These are phyloP conservation scores for Andricus grossulariae DNA, from an alignment of 1,140 invertebrate species.

Conservation along the genomic window DNA sequence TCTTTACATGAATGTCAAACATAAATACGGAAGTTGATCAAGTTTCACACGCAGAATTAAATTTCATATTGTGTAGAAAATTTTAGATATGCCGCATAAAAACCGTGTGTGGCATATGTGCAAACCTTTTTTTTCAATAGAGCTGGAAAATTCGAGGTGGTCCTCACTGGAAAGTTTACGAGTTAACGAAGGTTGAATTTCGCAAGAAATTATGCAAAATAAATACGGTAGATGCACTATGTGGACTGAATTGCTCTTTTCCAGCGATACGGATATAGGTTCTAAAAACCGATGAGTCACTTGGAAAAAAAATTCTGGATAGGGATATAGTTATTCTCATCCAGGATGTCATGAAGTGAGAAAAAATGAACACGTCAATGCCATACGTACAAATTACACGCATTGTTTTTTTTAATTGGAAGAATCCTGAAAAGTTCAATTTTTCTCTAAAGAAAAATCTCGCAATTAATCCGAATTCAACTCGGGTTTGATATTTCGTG, in stretches of 20 bases:
- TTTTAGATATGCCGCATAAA: background rate
- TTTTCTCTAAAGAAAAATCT: too few species aligned
- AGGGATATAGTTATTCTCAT: too few species aligned
- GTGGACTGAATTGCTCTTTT: background rate
- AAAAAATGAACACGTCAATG: too few species aligned
- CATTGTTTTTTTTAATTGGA: too few species aligned
- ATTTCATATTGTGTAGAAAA: background rate
- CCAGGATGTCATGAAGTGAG: too few species aligned
- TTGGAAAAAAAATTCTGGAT: too few species aligned
- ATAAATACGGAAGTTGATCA: background rate
- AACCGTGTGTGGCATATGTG: background rate
- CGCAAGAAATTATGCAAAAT: slow-evolving; percentile 16
- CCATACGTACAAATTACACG: too few species aligned
- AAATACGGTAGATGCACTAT: background rate
- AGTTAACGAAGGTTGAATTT: slow-evolving; percentile 6
- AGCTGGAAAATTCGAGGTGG: background rate
- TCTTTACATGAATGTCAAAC: background rate
- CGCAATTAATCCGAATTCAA: too few species aligned
- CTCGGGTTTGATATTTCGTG: too few species aligned
- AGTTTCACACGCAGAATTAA: background rate
- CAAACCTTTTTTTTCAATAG: background rate
- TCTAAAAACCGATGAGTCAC: too few species aligned
- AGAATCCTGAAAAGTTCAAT: too few species aligned
- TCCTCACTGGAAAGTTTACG: background rate
- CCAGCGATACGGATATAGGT: too few species aligned